A percentile compares a stretch with the other conserved stretches of the same genome.
These are phyloP conservation scores for Sipha maydis DNA, from an alignment of 2,888 invertebrate species.

Conservation along the genomic window DNA sequence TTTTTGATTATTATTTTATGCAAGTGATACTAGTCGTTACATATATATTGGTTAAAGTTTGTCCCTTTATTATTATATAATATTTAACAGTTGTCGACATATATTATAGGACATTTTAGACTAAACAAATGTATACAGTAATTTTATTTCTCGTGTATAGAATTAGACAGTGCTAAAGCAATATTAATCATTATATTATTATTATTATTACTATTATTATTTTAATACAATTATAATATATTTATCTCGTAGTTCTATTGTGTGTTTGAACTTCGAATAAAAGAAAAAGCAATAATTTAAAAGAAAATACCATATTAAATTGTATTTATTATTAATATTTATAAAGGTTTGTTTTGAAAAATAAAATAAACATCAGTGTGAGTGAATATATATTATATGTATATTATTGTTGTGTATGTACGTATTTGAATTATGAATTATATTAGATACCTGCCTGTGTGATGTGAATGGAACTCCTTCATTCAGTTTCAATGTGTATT, in stretches of 20 bases:
- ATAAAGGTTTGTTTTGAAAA: slow-evolving; percentile 57
- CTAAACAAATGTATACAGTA: slow-evolving; percentile 27
- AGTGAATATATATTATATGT: slow-evolving; percentile 2
- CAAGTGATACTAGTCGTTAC: slow-evolving; percentile 61
- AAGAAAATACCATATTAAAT: slow-evolving; percentile 28
- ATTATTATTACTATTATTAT: slow-evolving; percentile 20
- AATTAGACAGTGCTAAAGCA: slow-evolving; percentile 56
- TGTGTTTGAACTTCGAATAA: slow-evolving; percentile 42
- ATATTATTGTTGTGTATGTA: background rate
- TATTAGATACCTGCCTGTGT: no score
- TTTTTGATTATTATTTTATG: slow-evolving; percentile 58
- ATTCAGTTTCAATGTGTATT: no score
- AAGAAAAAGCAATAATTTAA: slow-evolving; percentile 58
- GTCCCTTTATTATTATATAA: slow-evolving; percentile 34
- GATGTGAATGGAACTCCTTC: no score
- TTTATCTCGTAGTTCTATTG: slow-evolving; percentile 53
- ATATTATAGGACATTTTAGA: background rate
- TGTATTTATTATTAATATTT: slow-evolving; percentile 54
- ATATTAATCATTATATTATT: slow-evolving; percentile 57
- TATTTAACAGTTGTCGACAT: slow-evolving; percentile 9
- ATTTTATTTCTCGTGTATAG: slow-evolving; percentile 44
- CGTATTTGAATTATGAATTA: no score
- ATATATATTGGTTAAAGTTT: slow-evolving; percentile 55
- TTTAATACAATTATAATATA: slow-evolving; percentile 36
- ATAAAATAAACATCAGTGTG: slow-evolving; percentile 53